phyloP scores from a whole-genome alignment of 2,113 vertebrate species.

The Istiophorus platypterus region DNA sequence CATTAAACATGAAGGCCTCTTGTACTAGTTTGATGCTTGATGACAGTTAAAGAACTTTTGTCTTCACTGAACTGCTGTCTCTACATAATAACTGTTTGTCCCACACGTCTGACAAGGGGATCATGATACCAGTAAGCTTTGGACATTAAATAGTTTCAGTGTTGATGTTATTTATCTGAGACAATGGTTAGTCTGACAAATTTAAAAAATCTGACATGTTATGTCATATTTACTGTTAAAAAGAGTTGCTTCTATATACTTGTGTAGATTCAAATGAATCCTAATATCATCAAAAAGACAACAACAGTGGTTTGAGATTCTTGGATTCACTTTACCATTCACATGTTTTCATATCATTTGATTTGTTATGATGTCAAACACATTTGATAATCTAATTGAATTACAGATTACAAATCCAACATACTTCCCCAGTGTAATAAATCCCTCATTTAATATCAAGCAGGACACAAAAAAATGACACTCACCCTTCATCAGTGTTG shows the following conservation, averaged over 20 bases:
- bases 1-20: conserved; percentile 77
- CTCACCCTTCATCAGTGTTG: no score
- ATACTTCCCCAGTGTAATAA: not conserved
- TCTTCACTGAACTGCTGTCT: conserved; percentile 26
- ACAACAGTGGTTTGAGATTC: not conserved
- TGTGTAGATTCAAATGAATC: no score
- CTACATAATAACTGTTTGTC: conserved; percentile 11
- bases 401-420: no score
- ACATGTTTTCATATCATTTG: not conserved
- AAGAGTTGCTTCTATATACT: no score
- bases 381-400: no score
- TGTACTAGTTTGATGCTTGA: conserved; percentile 69
- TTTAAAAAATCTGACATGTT: no score
- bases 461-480: no score
- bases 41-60: conserved; percentile 25
- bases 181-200: not conserved
- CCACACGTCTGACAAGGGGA: conserved; percentile 7
- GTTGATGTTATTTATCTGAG: not conserved
- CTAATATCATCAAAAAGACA: no score
- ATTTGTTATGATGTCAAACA: not conserved
- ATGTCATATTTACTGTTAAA: not conserved
- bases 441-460: no score
- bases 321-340: not conserved
- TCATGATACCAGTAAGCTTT: not conserved
- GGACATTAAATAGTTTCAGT: not conserved